phyloP scores from a whole-genome alignment of 2,888 invertebrate species.

The Pseudoips prasinana region DNA sequence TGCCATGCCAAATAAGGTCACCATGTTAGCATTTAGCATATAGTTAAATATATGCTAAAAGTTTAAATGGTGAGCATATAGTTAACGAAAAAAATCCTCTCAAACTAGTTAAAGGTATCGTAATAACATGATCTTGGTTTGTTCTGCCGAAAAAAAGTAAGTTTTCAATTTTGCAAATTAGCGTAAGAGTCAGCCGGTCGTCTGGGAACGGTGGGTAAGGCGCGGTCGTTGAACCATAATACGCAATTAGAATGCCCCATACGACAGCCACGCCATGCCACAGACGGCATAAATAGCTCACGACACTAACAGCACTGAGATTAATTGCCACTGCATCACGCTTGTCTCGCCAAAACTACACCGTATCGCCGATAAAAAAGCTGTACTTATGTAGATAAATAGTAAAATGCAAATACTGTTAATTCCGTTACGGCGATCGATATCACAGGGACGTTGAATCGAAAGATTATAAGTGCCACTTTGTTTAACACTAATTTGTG shows the following conservation, averaged over 20 bases:
- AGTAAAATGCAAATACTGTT: slow-evolving; percentile 25
- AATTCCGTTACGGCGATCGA: slow-evolving; percentile 9
- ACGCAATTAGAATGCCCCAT: slow-evolving; percentile 80
- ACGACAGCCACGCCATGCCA: slow-evolving; percentile 60
- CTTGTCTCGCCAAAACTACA: slow-evolving; percentile 31
- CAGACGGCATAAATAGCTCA: slow-evolving; percentile 74
- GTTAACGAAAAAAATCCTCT: too few relatives aligned
- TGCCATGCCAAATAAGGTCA: too few relatives aligned
- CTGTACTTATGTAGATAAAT: slow-evolving; percentile 1
- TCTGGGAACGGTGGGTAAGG: slow-evolving; percentile 53
- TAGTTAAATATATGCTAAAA: too few relatives aligned
- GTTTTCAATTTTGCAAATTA: slow-evolving; percentile 64
- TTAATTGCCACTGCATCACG: slow-evolving; percentile 63
- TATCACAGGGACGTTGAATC: too few relatives aligned
- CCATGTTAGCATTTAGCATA: too few relatives aligned
- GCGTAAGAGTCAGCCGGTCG: slow-evolving; percentile 55
- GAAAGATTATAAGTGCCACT: too few relatives aligned
- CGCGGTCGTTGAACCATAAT: slow-evolving; percentile 75
- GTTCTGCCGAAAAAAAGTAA: slow-evolving; percentile 31
- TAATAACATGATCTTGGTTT: too few relatives aligned
- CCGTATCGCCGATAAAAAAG: slow-evolving; percentile 35
- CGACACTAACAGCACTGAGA: slow-evolving; percentile 57
- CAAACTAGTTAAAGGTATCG: too few relatives aligned
- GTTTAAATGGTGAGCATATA: too few relatives aligned
- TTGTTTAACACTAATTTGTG: too few relatives aligned